phyloP scores from a whole-genome alignment of 2,797 vertebrate genomes.

The Potorous gilbertii region DNA sequence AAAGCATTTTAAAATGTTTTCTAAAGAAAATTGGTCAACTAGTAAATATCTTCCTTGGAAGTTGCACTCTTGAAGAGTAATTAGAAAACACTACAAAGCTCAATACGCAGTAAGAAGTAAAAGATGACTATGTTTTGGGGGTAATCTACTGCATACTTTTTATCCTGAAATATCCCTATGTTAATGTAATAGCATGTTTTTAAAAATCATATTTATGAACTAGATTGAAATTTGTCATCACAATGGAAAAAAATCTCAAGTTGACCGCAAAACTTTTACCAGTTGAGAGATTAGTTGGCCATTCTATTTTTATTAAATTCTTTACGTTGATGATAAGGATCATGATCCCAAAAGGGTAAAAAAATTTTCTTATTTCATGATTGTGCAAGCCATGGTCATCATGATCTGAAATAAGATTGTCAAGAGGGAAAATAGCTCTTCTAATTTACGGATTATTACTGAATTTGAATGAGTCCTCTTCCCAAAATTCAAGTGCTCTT shows the following conservation, averaged over 20 bases:
- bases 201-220: background rate
- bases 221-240: background rate
- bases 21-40: background rate
- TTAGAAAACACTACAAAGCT: background rate
- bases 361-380: background rate
- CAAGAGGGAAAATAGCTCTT: background rate
- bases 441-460: background rate
- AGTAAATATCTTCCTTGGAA: background rate
- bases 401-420: background rate
- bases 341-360: background rate
- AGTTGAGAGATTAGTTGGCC: background rate
- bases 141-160: background rate
- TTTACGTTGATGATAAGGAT: background rate
- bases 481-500: background rate
- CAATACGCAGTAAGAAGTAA: background rate
- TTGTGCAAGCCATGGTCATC: background rate
- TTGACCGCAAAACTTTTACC: background rate
- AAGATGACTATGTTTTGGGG: background rate
- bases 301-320: background rate
- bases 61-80: background rate
- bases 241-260: background rate
- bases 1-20: background rate
- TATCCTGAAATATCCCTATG: background rate
- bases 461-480: background rate
- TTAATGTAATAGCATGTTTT: background rate